Base-by-base conservation (phyloP, 2,888 invertebrate genomes). In the Melanophora roralis region DNA sequence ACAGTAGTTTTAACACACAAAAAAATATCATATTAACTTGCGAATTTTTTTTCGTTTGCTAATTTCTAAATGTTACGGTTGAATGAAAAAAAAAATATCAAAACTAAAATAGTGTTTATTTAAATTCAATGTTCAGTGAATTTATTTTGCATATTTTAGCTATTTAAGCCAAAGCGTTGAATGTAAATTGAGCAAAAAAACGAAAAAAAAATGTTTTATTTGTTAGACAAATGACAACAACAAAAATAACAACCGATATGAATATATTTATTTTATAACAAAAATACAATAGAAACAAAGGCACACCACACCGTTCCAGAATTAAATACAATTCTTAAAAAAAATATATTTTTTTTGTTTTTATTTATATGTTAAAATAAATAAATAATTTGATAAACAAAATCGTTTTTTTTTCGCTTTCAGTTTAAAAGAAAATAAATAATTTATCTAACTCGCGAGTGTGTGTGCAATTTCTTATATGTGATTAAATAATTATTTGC, bases 141-240 rank as follows among this genome's bases (percentile, higher is more conserved):
- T 75, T 49, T 34, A 53, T 72, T 80, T 80, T 62, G 79, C 75
- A 80, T 80, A 72, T 71, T 75, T 76, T 72, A 67, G 62, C 47
- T 55, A 49, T 49, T 64, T 59, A 73, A 68, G 8, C 19, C 67
- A 67, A 67, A 51, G 47, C 45, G 49, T 59, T 49, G n/a, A 51
- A 27, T 27, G 7, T 43, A 60, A 55, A 47, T 19, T 36, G 14
- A 47, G 4, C 40, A 45, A 16, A 49, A 47, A 47, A 8, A 7
- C 0, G 27, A 21, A 34, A 45, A 43, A 34, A 38, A 32, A n/a
- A 14, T 27, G 3, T 23, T 5, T n/a, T 0, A 11, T 40, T 9
- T 40, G 59, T 23, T 49, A 19, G 16, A 23, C 12, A 32, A 59
- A 49, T 47, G 34, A 34, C 45, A 49, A 45, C 45, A 49, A 45